Evolutionary conservation across 1,140 invertebrate genomes (phyloP).

Genomic region (Pectinophora gossypiella): DNA sequence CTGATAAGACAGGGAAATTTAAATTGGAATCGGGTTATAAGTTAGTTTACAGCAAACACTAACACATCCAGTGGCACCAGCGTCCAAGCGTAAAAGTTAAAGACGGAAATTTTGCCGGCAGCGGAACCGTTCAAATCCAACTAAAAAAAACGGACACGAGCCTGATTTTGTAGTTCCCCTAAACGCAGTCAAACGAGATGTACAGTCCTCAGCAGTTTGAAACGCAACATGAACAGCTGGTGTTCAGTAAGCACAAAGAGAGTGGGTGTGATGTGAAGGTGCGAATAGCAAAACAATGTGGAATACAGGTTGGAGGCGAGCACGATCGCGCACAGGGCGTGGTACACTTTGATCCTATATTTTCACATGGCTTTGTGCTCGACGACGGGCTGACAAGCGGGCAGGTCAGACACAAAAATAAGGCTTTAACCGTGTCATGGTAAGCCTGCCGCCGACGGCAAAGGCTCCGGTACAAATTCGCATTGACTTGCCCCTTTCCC

Average conservation of each 20-base stretch:
- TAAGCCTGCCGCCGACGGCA: constrained; percentile 71
- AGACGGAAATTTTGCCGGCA: too few relatives aligned
- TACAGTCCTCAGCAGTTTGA: too few relatives aligned
- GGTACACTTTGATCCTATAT: constrained; percentile 70
- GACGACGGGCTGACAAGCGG: constrained; percentile 65
- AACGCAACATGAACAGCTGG: too few relatives aligned
- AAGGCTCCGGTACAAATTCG: constrained; percentile 68
- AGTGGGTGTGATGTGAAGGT: background rate
- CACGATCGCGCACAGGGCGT: constrained; percentile 36
- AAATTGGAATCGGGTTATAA: constrained; percentile 11
- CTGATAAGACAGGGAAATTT: constrained; percentile 18
- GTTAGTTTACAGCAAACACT: too few relatives aligned
- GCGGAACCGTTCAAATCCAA: too few relatives aligned
- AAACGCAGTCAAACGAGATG: too few relatives aligned
- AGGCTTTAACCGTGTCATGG: constrained; percentile 71
- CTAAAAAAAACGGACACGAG: too few relatives aligned
- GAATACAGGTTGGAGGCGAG: constrained; percentile 14
- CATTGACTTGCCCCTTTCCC: constrained; percentile 48
- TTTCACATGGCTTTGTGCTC: constrained; percentile 70
- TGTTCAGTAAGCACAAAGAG: background rate
- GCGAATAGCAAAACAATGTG: constrained; percentile 2
- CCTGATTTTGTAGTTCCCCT: too few relatives aligned
- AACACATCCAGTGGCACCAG: too few relatives aligned
- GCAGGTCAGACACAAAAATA: constrained; percentile 71
- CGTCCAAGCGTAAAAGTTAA: too few relatives aligned